Conservation (phyloP, 2,797 vertebrate genomes). For the Selene dorsalis region DNA sequence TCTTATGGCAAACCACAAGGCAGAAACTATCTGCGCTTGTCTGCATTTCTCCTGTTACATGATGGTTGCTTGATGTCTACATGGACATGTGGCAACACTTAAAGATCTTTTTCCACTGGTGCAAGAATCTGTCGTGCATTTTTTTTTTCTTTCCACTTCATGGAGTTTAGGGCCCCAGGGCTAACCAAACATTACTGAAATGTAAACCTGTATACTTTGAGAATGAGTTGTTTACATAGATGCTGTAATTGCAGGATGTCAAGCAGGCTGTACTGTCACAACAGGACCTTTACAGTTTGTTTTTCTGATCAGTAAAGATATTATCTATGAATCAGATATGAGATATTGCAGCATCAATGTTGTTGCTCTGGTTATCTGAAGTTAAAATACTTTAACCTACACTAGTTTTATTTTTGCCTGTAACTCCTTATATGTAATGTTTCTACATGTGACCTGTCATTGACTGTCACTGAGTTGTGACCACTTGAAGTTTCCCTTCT, state of each 20-base stretch:
- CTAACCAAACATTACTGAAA: slow-evolving; percentile 62
- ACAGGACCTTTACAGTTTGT: neutral
- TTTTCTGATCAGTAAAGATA: neutral
- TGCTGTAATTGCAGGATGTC: slow-evolving; percentile 11
- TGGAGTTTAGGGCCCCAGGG: slow-evolving; percentile 52
- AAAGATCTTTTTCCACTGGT: slow-evolving; percentile 74
- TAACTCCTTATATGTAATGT: no score
- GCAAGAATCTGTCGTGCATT: slow-evolving; percentile 69
- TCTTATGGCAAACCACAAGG: slow-evolving; percentile 66
- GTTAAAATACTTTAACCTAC: neutral
- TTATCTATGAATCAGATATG: neutral
- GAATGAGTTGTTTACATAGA: slow-evolving; percentile 56
- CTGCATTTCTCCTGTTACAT: slow-evolving; percentile 73
- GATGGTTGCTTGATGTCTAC: slow-evolving; percentile 68
- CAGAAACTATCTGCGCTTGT: slow-evolving; percentile 65
- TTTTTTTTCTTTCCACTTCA: slow-evolving; percentile 67
- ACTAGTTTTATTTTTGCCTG: neutral
- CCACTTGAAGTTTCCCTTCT: no score
- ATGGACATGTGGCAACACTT: slow-evolving; percentile 82
- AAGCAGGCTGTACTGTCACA: slow-evolving; percentile 4
- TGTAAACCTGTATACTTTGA: slow-evolving; percentile 52
- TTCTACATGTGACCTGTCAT: no score
- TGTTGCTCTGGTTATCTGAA: neutral
- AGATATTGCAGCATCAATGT: neutral
- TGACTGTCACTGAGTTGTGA: no score